Conservation (phyloP, 2,797 vertebrate species). For the Myotis daubentonii region DNA sequence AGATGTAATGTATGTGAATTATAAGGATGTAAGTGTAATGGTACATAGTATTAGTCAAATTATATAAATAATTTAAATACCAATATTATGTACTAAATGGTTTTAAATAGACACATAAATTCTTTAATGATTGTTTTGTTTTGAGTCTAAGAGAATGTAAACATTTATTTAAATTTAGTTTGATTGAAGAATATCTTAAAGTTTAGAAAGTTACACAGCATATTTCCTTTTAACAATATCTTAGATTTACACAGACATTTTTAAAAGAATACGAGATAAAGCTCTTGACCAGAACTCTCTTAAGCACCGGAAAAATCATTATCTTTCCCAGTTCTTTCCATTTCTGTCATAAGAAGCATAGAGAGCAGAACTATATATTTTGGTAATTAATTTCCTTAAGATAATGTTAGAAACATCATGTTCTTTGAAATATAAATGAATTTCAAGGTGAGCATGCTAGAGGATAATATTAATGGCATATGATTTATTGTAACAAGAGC, state of each 20-base stretch:
- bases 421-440: constrained; percentile 88
- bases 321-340: constrained; percentile 72
- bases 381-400: constrained; percentile 88
- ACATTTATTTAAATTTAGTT: not conserved
- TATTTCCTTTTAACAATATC: constrained; percentile 49
- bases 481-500: constrained; percentile 85
- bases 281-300: constrained; percentile 56
- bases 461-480: constrained; percentile 85
- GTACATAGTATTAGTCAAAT: not conserved
- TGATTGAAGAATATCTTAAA: constrained; percentile 1
- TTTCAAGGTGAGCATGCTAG: constrained; percentile 85
- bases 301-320: constrained; percentile 69
- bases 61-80: constrained; percentile 42
- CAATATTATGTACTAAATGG: not conserved
- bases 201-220: constrained; percentile 32
- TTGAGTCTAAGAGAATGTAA: not conserved
- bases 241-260: constrained; percentile 63
- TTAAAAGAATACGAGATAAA: constrained; percentile 58
- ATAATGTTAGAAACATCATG: constrained; percentile 87
- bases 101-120: constrained; percentile 16
- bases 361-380: constrained; percentile 83
- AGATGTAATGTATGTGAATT: not conserved
- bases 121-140: constrained; percentile 1
- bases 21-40: not conserved
- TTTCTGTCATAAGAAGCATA: constrained; percentile 73